A percentile compares a stretch with the other conserved stretches of the same genome.
phyloP scores from a whole-genome alignment of 1,140 invertebrate genomes.

The Teleopsis dalmanni region DNA sequence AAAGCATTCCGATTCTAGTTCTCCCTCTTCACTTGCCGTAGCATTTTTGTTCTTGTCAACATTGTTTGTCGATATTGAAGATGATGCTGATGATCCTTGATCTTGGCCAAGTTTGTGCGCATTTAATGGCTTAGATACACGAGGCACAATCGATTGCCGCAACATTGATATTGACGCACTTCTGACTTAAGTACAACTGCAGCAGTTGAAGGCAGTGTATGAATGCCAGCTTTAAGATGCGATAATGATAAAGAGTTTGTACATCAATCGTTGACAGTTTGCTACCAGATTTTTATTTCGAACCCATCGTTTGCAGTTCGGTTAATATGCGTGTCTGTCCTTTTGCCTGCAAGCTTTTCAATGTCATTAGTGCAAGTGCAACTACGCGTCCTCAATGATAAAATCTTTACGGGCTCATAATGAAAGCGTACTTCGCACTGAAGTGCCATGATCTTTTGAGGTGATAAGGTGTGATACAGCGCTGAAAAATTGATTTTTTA shows the following conservation, averaged over 20 bases:
- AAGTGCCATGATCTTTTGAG: conserved; percentile 24
- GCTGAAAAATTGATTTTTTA: conserved; percentile 41
- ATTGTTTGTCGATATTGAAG: background rate
- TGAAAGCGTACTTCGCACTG: conserved; percentile 8
- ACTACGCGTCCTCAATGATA: background rate
- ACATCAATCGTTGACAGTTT: conserved; percentile 43
- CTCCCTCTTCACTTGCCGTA: background rate
- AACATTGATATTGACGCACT: background rate
- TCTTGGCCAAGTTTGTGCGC: background rate
- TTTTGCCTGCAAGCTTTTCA: background rate
- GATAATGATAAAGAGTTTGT: conserved; percentile 43
- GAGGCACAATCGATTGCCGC: conserved; percentile 1
- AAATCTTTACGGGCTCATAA: background rate
- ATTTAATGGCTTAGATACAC: conserved; percentile 5
- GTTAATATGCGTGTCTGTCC: background rate
- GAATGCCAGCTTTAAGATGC: conserved; percentile 27
- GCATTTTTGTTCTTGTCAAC: background rate
- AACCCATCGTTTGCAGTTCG: background rate
- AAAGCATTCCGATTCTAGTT: no score
- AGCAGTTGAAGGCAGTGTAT: background rate
- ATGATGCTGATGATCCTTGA: background rate
- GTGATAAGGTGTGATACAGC: conserved; percentile 31
- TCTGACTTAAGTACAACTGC: conserved; percentile 9
- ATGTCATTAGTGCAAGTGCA: background rate
- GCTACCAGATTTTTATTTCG: conserved; percentile 37